Evolutionary conservation across 1,140 invertebrate species (phyloP), one percentile per base, ranked within the genome.

Genomic region (Anoplophora glabripennis): DNA sequence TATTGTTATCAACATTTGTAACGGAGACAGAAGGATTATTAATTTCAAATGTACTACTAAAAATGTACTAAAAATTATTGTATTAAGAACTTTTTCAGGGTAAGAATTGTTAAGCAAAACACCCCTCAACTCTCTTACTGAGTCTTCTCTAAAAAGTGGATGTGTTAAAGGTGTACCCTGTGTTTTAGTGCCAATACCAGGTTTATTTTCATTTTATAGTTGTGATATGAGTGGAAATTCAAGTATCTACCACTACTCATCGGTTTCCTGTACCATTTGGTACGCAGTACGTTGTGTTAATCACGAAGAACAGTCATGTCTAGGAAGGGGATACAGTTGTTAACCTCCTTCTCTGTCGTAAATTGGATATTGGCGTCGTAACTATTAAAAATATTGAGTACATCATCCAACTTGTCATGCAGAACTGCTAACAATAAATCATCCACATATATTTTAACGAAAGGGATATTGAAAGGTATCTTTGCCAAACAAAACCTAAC

Each of bases 371-470:
- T 14, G 40, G n/a, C 14, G 18, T 53, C 18, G 35, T 45, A 53
- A n/a, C n/a, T 28, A 21, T 59, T 59, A 17, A 59, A 53, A 7
- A 38, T 10, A 4, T 44, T n/a, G 8, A 59, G 34, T 7, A 37
- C 57, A 8, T 14, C 38, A 28, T 53, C 28, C 7, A 53, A 7
- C 33, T 40, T 33, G 28, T 18, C 41, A 4, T 38, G 4, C 4
- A 52, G 57, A 11, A 59, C 37, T n/a, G 49, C 21, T 7, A 40
- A 3, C 9, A 59, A 4, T 17, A 59, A 11, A 12, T 59, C 57
- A 53, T 59, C 57, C 8, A 59, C 49, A 14, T 52, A 59, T n/a
- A 28, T 34, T 21, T 53, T 53, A 12, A 53, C 9, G 4, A 53
- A 53, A 10, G 36, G 35, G 8, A 54, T 12, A n/a, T n/a, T 1